Conservation (phyloP, 2,888 invertebrate species). For the Oscheius sp. region DNA sequence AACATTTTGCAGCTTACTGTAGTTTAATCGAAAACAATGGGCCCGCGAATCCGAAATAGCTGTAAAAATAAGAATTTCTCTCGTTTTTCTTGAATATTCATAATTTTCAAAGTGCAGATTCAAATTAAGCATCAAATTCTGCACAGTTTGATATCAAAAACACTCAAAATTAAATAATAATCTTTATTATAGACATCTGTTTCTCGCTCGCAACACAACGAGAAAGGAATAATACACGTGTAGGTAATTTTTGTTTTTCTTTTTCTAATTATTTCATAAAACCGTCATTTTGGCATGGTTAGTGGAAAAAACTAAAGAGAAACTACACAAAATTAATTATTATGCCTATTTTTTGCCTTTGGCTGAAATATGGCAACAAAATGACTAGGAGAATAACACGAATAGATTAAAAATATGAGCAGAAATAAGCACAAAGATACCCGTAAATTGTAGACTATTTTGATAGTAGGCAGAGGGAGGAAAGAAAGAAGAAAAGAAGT, state of each 20-base stretch:
- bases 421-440: neutral
- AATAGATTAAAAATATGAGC: constrained; percentile 7
- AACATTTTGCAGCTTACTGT: no score
- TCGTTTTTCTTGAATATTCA: no score
- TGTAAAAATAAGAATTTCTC: no score
- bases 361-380: constrained; percentile 9
- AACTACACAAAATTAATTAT: neutral
- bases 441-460: neutral
- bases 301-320: neutral
- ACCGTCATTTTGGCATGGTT: constrained; percentile 1
- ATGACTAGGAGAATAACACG: constrained; percentile 4
- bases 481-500: neutral
- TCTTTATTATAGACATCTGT: constrained; percentile 24
- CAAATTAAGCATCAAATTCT: no score
- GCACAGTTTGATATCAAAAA: no score
- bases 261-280: neutral
- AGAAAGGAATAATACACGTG: no score
- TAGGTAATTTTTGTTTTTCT: constrained; percentile 5
- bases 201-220: neutral
- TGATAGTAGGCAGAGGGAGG: neutral
- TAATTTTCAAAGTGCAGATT: no score
- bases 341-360: no score
- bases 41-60: no score
- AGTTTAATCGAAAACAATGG: no score
- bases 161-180: neutral